These are phyloP conservation scores for Macrosoma leucophasiata DNA, from an alignment of 2,888 invertebrate species.

Conservation along the genomic window DNA sequence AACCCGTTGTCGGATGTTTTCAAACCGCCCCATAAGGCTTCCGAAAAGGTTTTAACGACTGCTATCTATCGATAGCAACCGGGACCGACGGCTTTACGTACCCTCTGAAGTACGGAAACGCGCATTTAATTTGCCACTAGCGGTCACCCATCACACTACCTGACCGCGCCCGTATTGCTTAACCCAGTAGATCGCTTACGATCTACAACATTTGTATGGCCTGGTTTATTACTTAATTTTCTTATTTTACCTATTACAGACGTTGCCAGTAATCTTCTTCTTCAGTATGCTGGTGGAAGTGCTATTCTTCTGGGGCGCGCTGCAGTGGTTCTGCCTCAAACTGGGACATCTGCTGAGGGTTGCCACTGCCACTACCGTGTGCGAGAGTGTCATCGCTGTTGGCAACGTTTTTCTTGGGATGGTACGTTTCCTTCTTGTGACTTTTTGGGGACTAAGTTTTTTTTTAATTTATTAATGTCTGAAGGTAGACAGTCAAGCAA, in stretches of 20 bases:
- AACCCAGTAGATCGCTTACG: constrained; percentile 1
- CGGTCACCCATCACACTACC: too few relatives aligned
- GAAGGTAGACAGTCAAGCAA: too few relatives aligned
- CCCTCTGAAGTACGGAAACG: too few relatives aligned
- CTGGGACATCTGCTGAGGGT: constrained; percentile 83
- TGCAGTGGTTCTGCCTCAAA: constrained; percentile 89
- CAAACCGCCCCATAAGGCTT: too few relatives aligned
- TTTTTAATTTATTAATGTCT: too few relatives aligned
- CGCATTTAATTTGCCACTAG: too few relatives aligned
- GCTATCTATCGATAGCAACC: too few relatives aligned
- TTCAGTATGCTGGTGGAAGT: constrained; percentile 94
- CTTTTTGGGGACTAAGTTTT: too few relatives aligned
- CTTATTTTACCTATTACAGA: constrained; percentile 58
- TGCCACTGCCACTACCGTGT: constrained; percentile 87
- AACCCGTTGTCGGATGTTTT: too few relatives aligned
- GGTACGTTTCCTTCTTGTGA: constrained; percentile 74
- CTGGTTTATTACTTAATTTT: constrained; percentile 1
- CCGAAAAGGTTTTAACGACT: too few relatives aligned
- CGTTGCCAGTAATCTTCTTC: constrained; percentile 93
- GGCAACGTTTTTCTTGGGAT: constrained; percentile 96
- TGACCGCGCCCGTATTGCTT: too few relatives aligned
- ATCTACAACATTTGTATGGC: background rate
- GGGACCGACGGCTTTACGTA: too few relatives aligned
- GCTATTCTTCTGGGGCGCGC: constrained; percentile 89
- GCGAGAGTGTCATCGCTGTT: constrained; percentile 94